Evolutionary conservation across 2,113 vertebrate species (phyloP), one percentile per base, ranked within the genome.

Genomic region (Perognathus longimembris): DNA sequence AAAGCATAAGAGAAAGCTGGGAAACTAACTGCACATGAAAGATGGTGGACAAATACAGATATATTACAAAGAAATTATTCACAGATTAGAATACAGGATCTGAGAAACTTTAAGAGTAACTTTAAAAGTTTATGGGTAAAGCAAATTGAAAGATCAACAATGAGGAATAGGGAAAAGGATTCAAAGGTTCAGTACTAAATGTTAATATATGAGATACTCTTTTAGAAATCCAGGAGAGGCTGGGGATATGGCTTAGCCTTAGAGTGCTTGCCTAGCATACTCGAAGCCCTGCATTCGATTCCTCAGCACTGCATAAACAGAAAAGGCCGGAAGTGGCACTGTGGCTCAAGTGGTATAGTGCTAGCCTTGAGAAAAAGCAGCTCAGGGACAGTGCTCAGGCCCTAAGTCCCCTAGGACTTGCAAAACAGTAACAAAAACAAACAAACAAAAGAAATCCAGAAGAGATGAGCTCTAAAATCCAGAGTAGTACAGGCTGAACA

Each of bases 141-240:
- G 7, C 36, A 84, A 90, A 36, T 75, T 28, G 14, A 91, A 83
- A 57, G 32, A 86, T 26, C 36, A 90, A 75, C 45, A 75, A 88
- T 42, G 38, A 93, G 45, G 69, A 73, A 24, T 14, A 89, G 11
- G 15, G 26, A 7, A 7, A 71, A 42, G 63, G 34, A 90, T 30
- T 15, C 28, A 24, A 76, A 92, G 75, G 34, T 61, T 87, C 11
- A 63, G 74, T 66, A 30, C 0, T 38, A 8, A 8, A 79, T 70
- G 30, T 22, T 69, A 83, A 89, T 38, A 28, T 95, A 1, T 79
- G 18, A 92, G 36, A 57, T 40, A 10, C 26, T 50, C 40, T 74
- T 40, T 38, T 20, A 81, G 42, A 57, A 80, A 50, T 24, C 2
- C 5, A 90, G 73, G 34, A 70, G 57, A n/a, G n/a, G n/a, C n/a